Base-by-base conservation (phyloP, 2,888 invertebrate genomes). In the Leptinotarsa rubiginosa region DNA sequence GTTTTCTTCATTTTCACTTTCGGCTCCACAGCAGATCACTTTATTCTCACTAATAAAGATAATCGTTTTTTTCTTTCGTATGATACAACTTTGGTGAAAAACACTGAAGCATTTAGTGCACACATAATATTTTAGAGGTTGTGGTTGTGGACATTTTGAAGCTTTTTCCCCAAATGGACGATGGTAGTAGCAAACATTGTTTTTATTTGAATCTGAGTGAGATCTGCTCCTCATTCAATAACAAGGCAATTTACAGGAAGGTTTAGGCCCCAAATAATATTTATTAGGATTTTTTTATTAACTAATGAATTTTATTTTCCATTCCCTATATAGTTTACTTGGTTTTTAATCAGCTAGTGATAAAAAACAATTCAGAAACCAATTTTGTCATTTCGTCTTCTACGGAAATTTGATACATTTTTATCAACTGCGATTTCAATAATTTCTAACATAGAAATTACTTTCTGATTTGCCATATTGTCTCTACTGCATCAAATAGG, bases 341-440 rank as follows among this genome's bases (percentile, higher is more conserved):
- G 50, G 0, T 50, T 50, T 50, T 50, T 50, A n/a, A n/a, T 50
- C 16, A 50, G n/a, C 50, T 15, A 50, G 50, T 16, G 15, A 50
- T n/a, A 50, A n/a, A n/a, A 13, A 50, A n/a, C 50, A 50, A 50
- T n/a, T 50, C 15, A 50, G 3, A n/a, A n/a, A 16, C 16, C 5
- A 50, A 50, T 50, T 50, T 50, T 50, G 15, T 50, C 50, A 50
- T 50, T 50, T 50, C 15, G 1, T 50, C 50, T 16, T 50, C 50
- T n/a, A 50, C n/a, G 10, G 7, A 47, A 18, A 70, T 70, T 73
- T 64, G 20, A 67, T n/a, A 49, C 13, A 72, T 54, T n/a, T 50
- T 50, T 50, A 50, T 50, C 16, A 50, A n/a, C n/a, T 50, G 4
- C 15, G n/a, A 16, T 50, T 50, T 13, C 15, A 50, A 50, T 50